phyloP scores from a whole-genome alignment of 2,888 invertebrate genomes.

The Myathropa florea region DNA sequence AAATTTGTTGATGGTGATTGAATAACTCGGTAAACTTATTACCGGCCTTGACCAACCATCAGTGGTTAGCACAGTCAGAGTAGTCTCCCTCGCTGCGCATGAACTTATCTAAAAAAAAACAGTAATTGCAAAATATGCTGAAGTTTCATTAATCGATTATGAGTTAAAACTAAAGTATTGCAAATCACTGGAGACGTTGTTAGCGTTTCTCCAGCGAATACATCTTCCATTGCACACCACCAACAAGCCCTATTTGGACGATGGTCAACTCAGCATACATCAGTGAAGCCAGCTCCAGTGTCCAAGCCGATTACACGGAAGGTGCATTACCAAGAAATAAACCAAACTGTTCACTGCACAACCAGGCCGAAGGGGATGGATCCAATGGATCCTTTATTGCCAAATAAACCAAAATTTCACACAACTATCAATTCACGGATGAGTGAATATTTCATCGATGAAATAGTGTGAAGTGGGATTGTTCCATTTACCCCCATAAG shows the following conservation, averaged over 20 bases:
- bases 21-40: no score
- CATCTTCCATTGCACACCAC: not conserved
- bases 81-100: no score
- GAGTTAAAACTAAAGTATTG: no score
- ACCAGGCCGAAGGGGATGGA: not conserved
- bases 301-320: not conserved
- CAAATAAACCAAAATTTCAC: not conserved
- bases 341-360: not conserved
- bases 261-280: not conserved
- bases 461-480: not conserved
- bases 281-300: not conserved
- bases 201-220: no score
- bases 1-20: no score
- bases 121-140: no score
- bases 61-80: no score
- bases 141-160: no score
- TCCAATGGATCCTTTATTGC: no score
- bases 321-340: not conserved
- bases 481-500: not conserved
- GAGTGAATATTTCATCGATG: not conserved
- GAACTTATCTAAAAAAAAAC: no score
- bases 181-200: no score
- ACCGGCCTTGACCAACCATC: no score
- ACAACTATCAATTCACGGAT: not conserved
- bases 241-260: not conserved